Conservation (phyloP, 2,888 invertebrate genomes). For the Lottia scabra region DNA sequence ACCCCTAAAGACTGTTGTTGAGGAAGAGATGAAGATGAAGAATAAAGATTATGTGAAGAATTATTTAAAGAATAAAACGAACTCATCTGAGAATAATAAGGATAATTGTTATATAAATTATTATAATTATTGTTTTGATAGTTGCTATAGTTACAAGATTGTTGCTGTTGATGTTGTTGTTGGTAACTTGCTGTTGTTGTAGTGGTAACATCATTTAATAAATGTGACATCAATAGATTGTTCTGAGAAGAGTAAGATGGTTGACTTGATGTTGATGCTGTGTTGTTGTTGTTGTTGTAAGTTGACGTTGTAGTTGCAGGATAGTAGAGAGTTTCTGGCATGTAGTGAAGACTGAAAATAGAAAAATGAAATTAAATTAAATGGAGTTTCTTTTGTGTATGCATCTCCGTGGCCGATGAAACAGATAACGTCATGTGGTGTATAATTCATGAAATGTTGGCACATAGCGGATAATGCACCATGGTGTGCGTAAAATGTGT, state of each 20-base stretch:
- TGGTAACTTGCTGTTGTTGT: background rate
- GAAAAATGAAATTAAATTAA: background rate
- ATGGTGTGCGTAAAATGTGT: no score
- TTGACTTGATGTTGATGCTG: background rate
- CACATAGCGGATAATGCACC: no score
- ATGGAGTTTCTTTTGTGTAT: no score
- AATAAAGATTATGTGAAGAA: no score
- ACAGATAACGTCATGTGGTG: no score
- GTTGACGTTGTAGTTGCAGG: background rate
- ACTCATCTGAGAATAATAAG: background rate
- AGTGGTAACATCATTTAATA: background rate
- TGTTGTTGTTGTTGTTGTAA: background rate
- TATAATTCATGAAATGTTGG: no score
- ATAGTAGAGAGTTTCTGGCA: background rate
- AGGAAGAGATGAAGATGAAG: no score
- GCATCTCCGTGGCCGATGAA: no score
- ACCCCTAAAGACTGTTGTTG: no score
- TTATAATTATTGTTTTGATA: background rate
- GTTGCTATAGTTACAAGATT: background rate
- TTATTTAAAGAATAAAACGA: background rate
- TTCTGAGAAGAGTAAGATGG: background rate
- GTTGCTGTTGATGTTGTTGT: no score
- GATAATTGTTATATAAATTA: background rate
- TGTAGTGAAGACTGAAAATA: conserved; percentile 1
- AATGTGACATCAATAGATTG: background rate